A percentile compares a stretch with the other conserved stretches of the same genome.
These are phyloP conservation scores for Notothenia rossii DNA, from an alignment of 2,113 vertebrate species.

Conservation along the genomic window DNA sequence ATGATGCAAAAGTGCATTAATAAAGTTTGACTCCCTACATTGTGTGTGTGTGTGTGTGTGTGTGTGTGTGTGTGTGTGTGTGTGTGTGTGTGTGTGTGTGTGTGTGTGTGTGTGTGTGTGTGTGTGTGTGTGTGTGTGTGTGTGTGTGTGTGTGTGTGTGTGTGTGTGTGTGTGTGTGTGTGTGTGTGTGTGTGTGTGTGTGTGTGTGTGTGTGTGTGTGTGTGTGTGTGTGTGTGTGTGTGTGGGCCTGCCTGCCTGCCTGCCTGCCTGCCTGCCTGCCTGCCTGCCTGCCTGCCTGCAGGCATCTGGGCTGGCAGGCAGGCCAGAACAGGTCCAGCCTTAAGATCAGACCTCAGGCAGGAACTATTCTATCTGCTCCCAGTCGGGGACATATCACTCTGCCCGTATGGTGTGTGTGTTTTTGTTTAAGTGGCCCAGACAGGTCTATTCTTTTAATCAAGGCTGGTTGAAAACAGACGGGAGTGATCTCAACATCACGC, in stretches of 20 bases:
- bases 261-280: too few relatives aligned
- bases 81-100: too few relatives aligned
- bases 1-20: background rate
- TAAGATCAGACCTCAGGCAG: slow-evolving; percentile 48
- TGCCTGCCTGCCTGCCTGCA: too few relatives aligned
- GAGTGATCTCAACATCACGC: slow-evolving; percentile 34
- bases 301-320: slow-evolving; percentile 44
- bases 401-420: slow-evolving; percentile 31
- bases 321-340: slow-evolving; percentile 40
- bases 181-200: too few relatives aligned
- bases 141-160: too few relatives aligned
- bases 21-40: background rate
- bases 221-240: slow-evolving; percentile 9
- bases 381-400: slow-evolving; percentile 28
- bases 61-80: too few relatives aligned
- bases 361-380: slow-evolving; percentile 38
- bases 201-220: background rate
- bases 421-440: slow-evolving; percentile 31
- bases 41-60: too few relatives aligned
- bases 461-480: slow-evolving; percentile 40
- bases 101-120: too few relatives aligned
- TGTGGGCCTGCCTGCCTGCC: too few relatives aligned
- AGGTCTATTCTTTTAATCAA: slow-evolving; percentile 62
- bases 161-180: too few relatives aligned
- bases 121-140: too few relatives aligned